Conservation (phyloP, 2,888 invertebrate species). For the Malthinus seriepunctatus region DNA sequence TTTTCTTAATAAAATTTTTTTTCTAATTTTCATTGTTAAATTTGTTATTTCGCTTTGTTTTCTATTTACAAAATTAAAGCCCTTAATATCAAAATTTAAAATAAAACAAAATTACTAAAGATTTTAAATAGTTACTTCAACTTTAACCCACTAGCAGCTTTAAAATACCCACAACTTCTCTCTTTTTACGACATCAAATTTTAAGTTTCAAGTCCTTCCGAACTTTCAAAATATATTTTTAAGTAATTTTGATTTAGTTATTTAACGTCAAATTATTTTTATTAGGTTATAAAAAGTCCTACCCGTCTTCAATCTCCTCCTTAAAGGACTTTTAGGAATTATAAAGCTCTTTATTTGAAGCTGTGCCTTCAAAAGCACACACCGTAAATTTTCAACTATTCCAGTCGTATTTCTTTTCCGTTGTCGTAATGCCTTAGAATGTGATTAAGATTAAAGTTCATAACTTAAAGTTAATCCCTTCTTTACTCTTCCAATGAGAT, state of each 20-base stretch:
- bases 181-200: constrained; percentile 2
- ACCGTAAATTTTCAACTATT: constrained; percentile 1
- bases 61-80: neutral
- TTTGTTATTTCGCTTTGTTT: neutral
- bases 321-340: too few relatives aligned
- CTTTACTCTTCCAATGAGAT: neutral
- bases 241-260: constrained; percentile 1
- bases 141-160: constrained; percentile 5
- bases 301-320: neutral
- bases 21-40: neutral
- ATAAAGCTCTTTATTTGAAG: too few relatives aligned
- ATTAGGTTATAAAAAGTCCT: constrained; percentile 23
- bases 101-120: neutral
- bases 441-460: constrained; percentile 3
- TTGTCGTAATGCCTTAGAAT: neutral
- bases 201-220: constrained; percentile 1
- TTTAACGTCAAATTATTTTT: constrained; percentile 27
- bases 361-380: neutral
- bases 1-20: neutral
- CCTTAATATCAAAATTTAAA: neutral
- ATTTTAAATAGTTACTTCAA: constrained; percentile 1
- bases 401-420: neutral
- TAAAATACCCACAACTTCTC: constrained; percentile 2
- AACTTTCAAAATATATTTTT: too few relatives aligned
- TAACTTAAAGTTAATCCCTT: constrained; percentile 1